Evolutionary conservation across 92 coral and sea anemone species (phyloP), one percentile per base, ranked within the genome.

Genomic region (Scolanthus callimorphus): DNA sequence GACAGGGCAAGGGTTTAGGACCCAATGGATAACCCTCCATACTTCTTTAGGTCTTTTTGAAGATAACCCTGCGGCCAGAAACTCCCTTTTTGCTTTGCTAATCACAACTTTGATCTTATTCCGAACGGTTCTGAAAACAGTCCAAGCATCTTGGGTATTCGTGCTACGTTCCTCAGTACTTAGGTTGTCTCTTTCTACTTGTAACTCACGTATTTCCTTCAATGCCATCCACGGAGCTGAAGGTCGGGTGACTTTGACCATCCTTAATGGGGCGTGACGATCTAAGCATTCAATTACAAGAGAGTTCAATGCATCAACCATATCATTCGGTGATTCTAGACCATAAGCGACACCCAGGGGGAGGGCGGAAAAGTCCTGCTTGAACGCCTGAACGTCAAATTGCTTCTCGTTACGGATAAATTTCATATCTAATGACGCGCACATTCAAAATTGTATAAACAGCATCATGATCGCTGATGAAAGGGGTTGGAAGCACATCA

Each of bases 1-100:
- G n/a, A n/a, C n/a, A n/a, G n/a, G n/a, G n/a, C n/a, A n/a, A n/a
- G 89, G 83, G 55, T 83, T 20, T 37, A 83, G 81, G 21, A 83
- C 50, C 15, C 84, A 77, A 46, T 83, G 80, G 23, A 76, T 83
- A 10, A 83, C 76, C 37, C 60, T 67, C 77, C 77, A 83, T 30
- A 83, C 81, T 57, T 53, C 59, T 53, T 77, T 76, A 26, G 84
- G 65, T 20, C 80, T 71, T 47, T 71, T 83, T 19, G 84, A 83
- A 2, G 84, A 51, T 9, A 77, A 62, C 20, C 70, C 90, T 28
- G 15, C 57, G 13, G 53, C 41, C 26, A 71, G 29, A 51, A 77
- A 84, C 4, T 44, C 50, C 44, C 66, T 84, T 78, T n/a, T n/a
- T n/a, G n/a, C n/a, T n/a, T n/a, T n/a, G n/a, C n/a, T n/a, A n/a